Percentiles rank a stretch among this genome's conserved stretches.
These are phyloP conservation scores for Corydoras sp. DNA, from an alignment of 2,113 vertebrate genomes.

Conservation along the genomic window DNA sequence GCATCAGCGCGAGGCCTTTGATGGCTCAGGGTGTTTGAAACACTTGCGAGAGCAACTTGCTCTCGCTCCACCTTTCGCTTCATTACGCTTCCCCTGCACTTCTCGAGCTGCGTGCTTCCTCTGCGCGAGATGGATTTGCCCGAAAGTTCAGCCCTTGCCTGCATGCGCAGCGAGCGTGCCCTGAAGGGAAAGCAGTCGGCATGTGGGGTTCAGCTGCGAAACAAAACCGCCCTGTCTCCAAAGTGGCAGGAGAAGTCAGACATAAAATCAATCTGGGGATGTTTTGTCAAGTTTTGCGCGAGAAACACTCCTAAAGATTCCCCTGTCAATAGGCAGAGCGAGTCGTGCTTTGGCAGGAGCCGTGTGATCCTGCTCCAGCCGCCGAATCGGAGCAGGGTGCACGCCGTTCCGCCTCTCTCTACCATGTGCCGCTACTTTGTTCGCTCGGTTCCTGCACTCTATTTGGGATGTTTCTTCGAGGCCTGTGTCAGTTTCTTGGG, in stretches of 20 bases:
- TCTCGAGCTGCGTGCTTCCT: conserved; percentile 43
- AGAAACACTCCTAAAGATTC: conserved; percentile 63
- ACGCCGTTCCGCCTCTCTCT: conserved; percentile 19
- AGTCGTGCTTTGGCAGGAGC: conserved; percentile 61
- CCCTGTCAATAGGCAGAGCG: conserved; percentile 63
- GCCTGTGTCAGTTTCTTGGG: conserved; percentile 33
- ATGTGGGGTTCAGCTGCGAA: conserved; percentile 67
- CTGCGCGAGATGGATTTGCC: conserved; percentile 40
- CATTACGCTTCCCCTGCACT: conserved; percentile 55
- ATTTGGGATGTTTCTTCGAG: conserved; percentile 28
- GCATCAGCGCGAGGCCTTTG: conserved; percentile 55
- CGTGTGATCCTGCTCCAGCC: conserved; percentile 57
- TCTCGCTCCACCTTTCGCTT: conserved; percentile 64
- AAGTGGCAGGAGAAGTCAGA: conserved; percentile 53
- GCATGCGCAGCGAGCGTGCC: conserved; percentile 55
- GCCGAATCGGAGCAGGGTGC: conserved; percentile 46
- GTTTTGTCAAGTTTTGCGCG: conserved; percentile 69
- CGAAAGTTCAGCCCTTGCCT: conserved; percentile 39
- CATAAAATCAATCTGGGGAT: conserved; percentile 73
- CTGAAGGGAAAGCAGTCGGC: conserved; percentile 63
- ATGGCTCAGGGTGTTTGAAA: conserved; percentile 63
- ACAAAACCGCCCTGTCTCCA: conserved; percentile 41
- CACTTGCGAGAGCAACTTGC: conserved; percentile 46
- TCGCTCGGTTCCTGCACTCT: conserved; percentile 28
- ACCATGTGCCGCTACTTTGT: conserved; percentile 13